Conservation (phyloP, 1,140 invertebrate genomes). For the Varroa destructor region DNA sequence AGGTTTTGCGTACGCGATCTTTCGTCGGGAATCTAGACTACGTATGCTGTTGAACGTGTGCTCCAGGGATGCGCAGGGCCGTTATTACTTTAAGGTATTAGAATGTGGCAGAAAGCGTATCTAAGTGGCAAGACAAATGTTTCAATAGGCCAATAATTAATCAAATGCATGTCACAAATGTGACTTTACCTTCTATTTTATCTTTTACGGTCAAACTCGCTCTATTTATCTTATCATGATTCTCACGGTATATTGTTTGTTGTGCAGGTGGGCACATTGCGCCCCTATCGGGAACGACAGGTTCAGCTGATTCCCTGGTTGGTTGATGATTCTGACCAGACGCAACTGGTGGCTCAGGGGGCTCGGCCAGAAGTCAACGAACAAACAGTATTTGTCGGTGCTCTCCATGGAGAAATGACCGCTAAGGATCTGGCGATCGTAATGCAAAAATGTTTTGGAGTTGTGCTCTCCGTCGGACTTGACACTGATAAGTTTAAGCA, state of each 20-base stretch:
- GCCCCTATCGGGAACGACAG: constrained; percentile 5
- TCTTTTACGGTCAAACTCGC: not conserved
- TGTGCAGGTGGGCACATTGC: not conserved
- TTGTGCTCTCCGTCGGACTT: constrained; percentile 2
- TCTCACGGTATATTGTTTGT: not conserved
- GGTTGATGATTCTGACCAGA: not conserved
- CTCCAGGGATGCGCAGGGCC: not conserved
- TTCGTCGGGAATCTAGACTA: not conserved
- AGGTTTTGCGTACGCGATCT: constrained; percentile 4
- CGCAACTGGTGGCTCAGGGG: not conserved
- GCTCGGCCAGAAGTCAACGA: constrained; percentile 2
- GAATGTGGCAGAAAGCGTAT: too few relatives aligned
- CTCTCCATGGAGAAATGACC: constrained; percentile 23
- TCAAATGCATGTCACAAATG: too few relatives aligned
- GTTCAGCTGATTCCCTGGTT: constrained; percentile 20
- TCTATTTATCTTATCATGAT: not conserved
- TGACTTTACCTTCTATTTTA: not conserved
- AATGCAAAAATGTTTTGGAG: constrained; percentile 8
- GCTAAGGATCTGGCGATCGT: constrained; percentile 1
- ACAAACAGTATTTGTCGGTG: constrained; percentile 11
- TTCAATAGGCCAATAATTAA: too few relatives aligned
- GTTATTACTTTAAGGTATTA: constrained; percentile 3
- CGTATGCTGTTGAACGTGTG: not conserved
- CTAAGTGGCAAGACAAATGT: too few relatives aligned
- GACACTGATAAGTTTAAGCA: constrained; percentile 17